Evolutionary conservation across 2,113 vertebrate species (phyloP).

Genomic region (Ptilonorhynchus violaceus): DNA sequence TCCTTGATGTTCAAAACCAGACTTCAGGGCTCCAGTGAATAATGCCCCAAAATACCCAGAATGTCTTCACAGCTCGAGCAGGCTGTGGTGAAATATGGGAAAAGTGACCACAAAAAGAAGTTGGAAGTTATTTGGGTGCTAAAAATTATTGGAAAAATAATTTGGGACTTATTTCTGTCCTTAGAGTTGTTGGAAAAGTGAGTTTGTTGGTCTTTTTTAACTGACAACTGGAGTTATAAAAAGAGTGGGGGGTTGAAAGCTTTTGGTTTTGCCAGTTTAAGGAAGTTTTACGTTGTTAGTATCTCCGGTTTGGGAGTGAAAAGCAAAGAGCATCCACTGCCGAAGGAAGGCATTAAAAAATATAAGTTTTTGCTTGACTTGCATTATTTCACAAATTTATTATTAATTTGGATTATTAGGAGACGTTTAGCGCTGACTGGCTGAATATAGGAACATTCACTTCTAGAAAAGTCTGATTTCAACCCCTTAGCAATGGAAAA

Average conservation of each 20-base stretch:
- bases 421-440: background rate
- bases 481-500: background rate
- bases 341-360: no score
- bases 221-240: no score
- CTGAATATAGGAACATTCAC: accelerated
- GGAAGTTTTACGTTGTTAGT: background rate
- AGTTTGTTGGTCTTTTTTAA: background rate
- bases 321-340: accelerated
- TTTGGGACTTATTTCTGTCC: background rate
- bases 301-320: background rate
- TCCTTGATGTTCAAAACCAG: background rate
- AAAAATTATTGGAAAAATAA: background rate
- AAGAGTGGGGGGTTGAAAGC: background rate
- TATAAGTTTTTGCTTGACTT: background rate
- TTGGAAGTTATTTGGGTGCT: background rate
- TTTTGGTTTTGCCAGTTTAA: background rate
- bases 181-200: background rate
- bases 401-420: background rate
- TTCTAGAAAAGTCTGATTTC: accelerated
- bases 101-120: background rate
- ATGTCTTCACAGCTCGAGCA: background rate
- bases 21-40: background rate
- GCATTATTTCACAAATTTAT: background rate
- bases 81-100: accelerated
- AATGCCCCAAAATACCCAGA: background rate